phyloP scores from a whole-genome alignment of 2,888 invertebrate genomes.

The Unio delphinus region DNA sequence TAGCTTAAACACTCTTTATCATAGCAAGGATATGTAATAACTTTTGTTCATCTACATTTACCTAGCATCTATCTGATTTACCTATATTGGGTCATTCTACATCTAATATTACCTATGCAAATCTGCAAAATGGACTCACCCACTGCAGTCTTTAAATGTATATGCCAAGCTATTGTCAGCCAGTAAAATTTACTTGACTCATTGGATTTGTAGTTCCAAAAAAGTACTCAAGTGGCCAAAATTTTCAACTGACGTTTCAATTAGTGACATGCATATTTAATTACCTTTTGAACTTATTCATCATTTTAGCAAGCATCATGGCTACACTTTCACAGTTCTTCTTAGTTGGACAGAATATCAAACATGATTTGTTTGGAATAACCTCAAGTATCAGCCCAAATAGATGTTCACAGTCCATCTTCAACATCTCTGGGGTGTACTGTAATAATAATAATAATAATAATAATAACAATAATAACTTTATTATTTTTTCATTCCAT shows the following conservation, averaged over 20 bases:
- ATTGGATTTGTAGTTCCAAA: too few relatives aligned
- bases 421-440: slow-evolving; percentile 62
- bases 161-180: too few relatives aligned
- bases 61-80: too few relatives aligned
- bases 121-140: too few relatives aligned
- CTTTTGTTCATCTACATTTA: too few relatives aligned
- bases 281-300: slow-evolving; percentile 71
- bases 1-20: too few relatives aligned
- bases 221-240: neutral
- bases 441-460: slow-evolving; percentile 31
- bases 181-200: too few relatives aligned
- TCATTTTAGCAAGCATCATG: slow-evolving; percentile 80
- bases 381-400: slow-evolving; percentile 87
- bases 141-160: too few relatives aligned
- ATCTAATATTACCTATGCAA: too few relatives aligned
- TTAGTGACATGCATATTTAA: neutral
- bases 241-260: neutral
- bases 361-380: slow-evolving; percentile 83
- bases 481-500: too few relatives aligned
- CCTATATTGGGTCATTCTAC: too few relatives aligned
- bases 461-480: neutral
- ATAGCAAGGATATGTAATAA: too few relatives aligned
- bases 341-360: slow-evolving; percentile 94
- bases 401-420: slow-evolving; percentile 84
- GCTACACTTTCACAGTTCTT: slow-evolving; percentile 94